phyloP scores from a whole-genome alignment of 2,888 invertebrate genomes.

The Mycalesis mineus region DNA sequence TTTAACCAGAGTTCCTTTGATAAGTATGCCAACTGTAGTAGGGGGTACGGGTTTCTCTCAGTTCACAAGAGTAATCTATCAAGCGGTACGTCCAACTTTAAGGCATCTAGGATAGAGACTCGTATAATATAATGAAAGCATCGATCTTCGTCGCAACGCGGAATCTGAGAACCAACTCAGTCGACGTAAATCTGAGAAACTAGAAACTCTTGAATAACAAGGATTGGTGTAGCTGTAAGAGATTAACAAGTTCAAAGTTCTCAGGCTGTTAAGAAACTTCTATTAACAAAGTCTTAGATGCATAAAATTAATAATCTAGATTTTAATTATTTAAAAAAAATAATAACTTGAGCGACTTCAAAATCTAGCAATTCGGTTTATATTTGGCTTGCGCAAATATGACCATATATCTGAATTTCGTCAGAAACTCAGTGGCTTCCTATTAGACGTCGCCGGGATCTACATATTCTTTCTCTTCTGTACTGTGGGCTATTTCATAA shows the following conservation, averaged over 20 bases:
- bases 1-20: background rate
- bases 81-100: constrained; percentile 24
- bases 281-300: no score
- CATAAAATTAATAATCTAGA: no score
- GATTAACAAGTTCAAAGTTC: background rate
- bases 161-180: constrained; percentile 28
- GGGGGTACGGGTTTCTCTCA: constrained; percentile 9
- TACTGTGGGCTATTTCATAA: no score
- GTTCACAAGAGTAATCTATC: constrained; percentile 26
- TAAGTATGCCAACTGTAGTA: constrained; percentile 3
- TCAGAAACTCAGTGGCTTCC: no score
- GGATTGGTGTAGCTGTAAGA: constrained; percentile 1
- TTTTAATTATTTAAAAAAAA: no score
- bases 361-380: no score
- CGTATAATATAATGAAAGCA: constrained; percentile 25
- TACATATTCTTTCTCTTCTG: no score
- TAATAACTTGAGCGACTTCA: no score
- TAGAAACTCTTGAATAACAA: constrained; percentile 17
- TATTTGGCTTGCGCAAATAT: no score
- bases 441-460: no score
- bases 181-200: constrained; percentile 17
- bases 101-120: constrained; percentile 23
- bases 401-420: no score
- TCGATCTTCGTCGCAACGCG: constrained; percentile 29
- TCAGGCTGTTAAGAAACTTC: no score